Base-by-base conservation (phyloP, 2,888 invertebrate genomes). In the Melanchra persicariae region DNA sequence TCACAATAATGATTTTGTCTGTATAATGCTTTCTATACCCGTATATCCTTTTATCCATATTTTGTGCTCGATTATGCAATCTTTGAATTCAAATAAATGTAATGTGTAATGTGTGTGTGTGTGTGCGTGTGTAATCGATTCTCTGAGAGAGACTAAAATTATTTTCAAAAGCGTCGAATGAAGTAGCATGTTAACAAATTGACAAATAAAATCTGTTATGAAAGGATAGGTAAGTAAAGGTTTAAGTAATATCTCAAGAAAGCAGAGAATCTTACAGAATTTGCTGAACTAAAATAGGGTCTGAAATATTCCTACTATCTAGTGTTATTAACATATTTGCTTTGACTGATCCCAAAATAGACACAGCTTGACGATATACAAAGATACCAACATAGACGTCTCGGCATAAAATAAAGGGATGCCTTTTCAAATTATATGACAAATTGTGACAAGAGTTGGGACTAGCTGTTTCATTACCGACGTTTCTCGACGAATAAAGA, bases 391-490 rank as follows among this genome's bases (percentile, higher is more conserved):
- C 57, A 30, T 17, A 62, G 43, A 55, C 51, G 37, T 57, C 54
- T 55, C 22, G 22, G 52, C 43, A 62, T 68, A 68, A 74, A 83
- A 68, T 74, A 83, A 74, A 80, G 81, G 67, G 64, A 54, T 83
- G 26, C 61, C 78, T 67, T 77, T 79, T 60, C 51, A 67, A 61
- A 67, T 30, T 61, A 24, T 68, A 54, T 68, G 77, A 81, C 77
- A 81, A 84, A 81, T 76, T 69, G 82, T 71, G 68, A 83, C 79
- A 74, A 62, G 68, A 65, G 40, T 55, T 19, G 43, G 51, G 55
- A 66, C 79, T 79, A 63, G 79, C 73, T 65, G 79, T 83, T 81
- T 81, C 82, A 84, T 84, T 81, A 81, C 82, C 26, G 45, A 57
- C 78, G 60, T 62, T 71, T 71, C 78, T 76, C 82, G 30, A 43